Base-by-base conservation (phyloP, 2,888 invertebrate genomes). In the Thalpophila matura region DNA sequence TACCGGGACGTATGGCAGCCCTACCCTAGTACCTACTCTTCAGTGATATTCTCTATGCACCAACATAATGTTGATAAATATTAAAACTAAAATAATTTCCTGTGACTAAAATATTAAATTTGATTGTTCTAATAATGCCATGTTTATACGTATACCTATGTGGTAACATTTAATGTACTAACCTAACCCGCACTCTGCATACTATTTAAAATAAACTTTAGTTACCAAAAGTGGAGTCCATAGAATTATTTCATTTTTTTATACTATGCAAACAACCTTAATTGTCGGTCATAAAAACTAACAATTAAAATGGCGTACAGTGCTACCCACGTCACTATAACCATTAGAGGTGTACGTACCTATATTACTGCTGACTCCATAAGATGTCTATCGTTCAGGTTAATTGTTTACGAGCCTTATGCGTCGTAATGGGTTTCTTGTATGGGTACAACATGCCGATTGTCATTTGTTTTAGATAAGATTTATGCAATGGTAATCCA, bases 331-430 rank as follows among this genome's bases (percentile, higher is more conserved):
- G 78, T 74, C 71, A 77, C 64, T 61, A 33, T 2, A 22, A 0
- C 74, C 70, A 40, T 68, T 65, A 46, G 62, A 65, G 56, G 74
- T 59, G 5, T 14, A 53, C 40, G 58, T 12, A 46, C 37, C 47
- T 56, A 53, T 66, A 50, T 33, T 9, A 49, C 49, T 56, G 24
- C 29, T 12, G 24, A 46, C 57, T 60, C 38, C 35, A 59, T 60
- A 59, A 33, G 79, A 76, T 76, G 63, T 22, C 50, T 79, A 81
- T 79, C 65, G 57, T 51, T 63, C 69, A 53, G 42, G 66, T 61
- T 79, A 79, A 79, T 70, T 68, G 67, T 68, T 67, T 58, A 18
- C 35, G 22, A 7, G 20, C 70, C 67, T 54, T 79, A 31, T 70
- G 18, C 18, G 67, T 3, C 7, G 5, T 77, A 71, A 71, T 67